Evolutionary conservation across 2,888 invertebrate species (phyloP), one percentile per base, ranked within the genome.

Genomic region (Xestoiulus laeticollis): DNA sequence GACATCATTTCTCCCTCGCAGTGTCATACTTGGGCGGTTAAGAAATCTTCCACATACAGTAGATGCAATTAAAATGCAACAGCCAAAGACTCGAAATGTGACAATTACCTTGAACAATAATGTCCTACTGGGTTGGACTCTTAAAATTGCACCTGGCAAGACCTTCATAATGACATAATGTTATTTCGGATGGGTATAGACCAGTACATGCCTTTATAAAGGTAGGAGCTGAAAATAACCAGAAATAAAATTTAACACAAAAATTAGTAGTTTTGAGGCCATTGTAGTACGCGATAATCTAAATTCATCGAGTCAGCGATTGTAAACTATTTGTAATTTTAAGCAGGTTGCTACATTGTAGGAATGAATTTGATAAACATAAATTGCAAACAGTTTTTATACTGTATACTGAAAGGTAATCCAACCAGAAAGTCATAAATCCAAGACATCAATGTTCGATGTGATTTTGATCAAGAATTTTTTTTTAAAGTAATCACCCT

Each of bases 51-150:
- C 16, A 78, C 12, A 30, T 26, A 78, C n/a, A 4, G 22, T 8
- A 78, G 78, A 78, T 78, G 78, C 30, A 78, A 78, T 78, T 78
- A 78, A 30, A 78, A 78, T 78, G 30, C 78, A 30, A 16, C 78
- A 78, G 16, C 30, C 16, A 32, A 78, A 78, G 30, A n/a, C 19
- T 26, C 26, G 30, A 78, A 78, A 78, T 78, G 78, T 14, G 78
- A 78, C 78, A 78, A 32, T 32, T 78, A 30, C 78, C 78, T 78
- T 78, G 78, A 78, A 30, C 78, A 78, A 78, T 78, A 78, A 78
- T 30, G 78, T 32, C 30, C 78, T 78, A 78, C 30, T 78, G 78
- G 78, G 30, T 30, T 78, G 78, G 78, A 78, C 78, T 14, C 78
- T 30, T 30, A 30, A 78, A 30, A 78, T 16, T 0, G 30, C 78